Evolutionary conservation across 2,888 invertebrate species (phyloP).

Genomic region (Erebia epiphron): DNA sequence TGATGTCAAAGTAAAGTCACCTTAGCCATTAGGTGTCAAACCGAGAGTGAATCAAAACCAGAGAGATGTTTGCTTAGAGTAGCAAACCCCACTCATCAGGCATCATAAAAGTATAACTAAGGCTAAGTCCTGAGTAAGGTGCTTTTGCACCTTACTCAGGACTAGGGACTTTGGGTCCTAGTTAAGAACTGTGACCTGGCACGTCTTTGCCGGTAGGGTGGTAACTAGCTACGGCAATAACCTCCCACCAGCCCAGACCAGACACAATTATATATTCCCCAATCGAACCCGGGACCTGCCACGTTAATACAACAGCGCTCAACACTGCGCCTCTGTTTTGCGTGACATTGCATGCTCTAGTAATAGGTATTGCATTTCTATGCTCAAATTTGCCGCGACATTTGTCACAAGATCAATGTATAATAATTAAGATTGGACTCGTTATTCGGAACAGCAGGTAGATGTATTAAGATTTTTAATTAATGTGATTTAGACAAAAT

Average conservation of each 20-base stretch:
- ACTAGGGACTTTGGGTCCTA: too few species aligned
- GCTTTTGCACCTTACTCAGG: too few species aligned
- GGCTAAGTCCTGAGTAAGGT: too few species aligned
- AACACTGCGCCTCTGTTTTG: too few species aligned
- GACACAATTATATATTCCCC: too few species aligned
- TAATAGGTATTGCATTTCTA: neutral
- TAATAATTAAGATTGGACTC: slow-evolving; percentile 9
- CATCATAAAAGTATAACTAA: neutral
- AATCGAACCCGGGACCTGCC: too few species aligned
- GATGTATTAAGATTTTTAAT: slow-evolving; percentile 13
- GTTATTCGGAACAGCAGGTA: slow-evolving; percentile 24
- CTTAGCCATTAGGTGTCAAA: slow-evolving; percentile 31
- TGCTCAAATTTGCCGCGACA: slow-evolving; percentile 11
- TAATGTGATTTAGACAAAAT: slow-evolving; percentile 13
- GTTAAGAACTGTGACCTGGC: too few species aligned
- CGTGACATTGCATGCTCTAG: neutral
- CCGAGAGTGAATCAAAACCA: neutral
- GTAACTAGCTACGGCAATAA: too few species aligned
- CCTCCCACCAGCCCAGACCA: too few species aligned
- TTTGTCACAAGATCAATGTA: slow-evolving; percentile 35
- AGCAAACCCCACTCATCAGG: neutral
- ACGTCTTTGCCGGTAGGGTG: too few species aligned
- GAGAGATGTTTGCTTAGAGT: neutral
- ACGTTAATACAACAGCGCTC: too few species aligned
- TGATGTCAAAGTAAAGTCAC: slow-evolving; percentile 36